Base-by-base conservation (phyloP, 35 echinoderm and acorn worm species). In the Heliocidaris tuberculata region DNA sequence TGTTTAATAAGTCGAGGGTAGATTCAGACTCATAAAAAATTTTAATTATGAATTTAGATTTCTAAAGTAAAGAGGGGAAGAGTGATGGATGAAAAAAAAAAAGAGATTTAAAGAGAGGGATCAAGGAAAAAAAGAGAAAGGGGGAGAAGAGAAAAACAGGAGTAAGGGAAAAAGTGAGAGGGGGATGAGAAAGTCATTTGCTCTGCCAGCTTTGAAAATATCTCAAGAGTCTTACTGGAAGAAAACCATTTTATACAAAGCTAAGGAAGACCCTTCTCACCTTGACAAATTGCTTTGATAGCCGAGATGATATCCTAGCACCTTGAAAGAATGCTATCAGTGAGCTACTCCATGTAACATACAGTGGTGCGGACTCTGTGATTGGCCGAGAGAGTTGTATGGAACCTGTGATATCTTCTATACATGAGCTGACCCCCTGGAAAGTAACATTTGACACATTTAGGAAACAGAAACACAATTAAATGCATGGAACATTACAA, bases 311-410 rank as follows among this genome's bases (percentile, higher is more conserved):
- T 42, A 88, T 42, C 31, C 30, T 15, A 17, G 31, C 31, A 16
- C 86, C 86, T 88, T 88, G 86, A 31, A 88, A 88, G 9, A 88
- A 88, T 12, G 86, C 86, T 10, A 88, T 88, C 86, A 88, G 13
- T 7, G 47, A 48, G 47, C 31, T 24, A 48, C 86, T 88, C 86
- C 86, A 88, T 42, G 9, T 30, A 21, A 9, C 13, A 21, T 88
- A 88, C 31, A 48, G 30, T 32, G 86, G 86, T 48, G 32, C 2
- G 32, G 86, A 35, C 31, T 88, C 86, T 31, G 30, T 32, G 60
- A 21, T 24, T 70, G 60, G 60, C 59, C 0, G 59, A 70, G 60
- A 70, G 60, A 19, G 60, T 0, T 70, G 47, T 32, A 48, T 32
- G 86, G 30, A 88, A 29, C 31, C 13, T 0, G 86, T 88, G 86